Percentiles rank a stretch among this genome's conserved stretches.
Conservation (phyloP, 2,113 vertebrate genomes). For the Protobothrops mucrosquamatus region DNA sequence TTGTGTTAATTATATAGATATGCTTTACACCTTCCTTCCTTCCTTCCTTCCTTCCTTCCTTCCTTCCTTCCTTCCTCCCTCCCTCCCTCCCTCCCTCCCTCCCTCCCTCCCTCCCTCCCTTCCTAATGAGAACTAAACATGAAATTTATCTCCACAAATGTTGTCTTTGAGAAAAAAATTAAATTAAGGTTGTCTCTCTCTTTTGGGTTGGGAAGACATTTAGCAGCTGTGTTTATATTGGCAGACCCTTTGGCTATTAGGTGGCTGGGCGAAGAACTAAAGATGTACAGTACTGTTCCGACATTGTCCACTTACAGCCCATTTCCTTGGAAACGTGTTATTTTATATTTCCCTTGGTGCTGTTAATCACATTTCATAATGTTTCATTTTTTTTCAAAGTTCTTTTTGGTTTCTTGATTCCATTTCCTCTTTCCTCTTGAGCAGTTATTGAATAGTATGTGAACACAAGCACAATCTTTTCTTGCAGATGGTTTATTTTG, state of each 20-base stretch:
- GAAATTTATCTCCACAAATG: constrained; percentile 53
- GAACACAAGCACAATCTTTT: constrained; percentile 45
- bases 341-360: constrained; percentile 71
- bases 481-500: constrained; percentile 34
- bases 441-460: constrained; percentile 54
- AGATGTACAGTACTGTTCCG: constrained; percentile 73
- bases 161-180: constrained; percentile 54
- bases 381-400: constrained; percentile 58
- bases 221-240: constrained; percentile 84
- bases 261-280: constrained; percentile 67
- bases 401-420: constrained; percentile 55
- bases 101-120: background rate
- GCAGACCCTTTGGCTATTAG: constrained; percentile 73
- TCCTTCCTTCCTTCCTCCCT: no score
- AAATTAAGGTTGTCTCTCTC: constrained; percentile 59
- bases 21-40: background rate
- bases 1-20: constrained; percentile 29
- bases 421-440: constrained; percentile 54
- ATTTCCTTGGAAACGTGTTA: constrained; percentile 62
- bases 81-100: background rate
- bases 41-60: background rate
- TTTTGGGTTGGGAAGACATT: constrained; percentile 69
- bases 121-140: constrained; percentile 47
- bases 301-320: constrained; percentile 58
- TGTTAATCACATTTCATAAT: constrained; percentile 70